Conservation (phyloP, 2,113 vertebrate species). For the Microcebus murinus region DNA sequence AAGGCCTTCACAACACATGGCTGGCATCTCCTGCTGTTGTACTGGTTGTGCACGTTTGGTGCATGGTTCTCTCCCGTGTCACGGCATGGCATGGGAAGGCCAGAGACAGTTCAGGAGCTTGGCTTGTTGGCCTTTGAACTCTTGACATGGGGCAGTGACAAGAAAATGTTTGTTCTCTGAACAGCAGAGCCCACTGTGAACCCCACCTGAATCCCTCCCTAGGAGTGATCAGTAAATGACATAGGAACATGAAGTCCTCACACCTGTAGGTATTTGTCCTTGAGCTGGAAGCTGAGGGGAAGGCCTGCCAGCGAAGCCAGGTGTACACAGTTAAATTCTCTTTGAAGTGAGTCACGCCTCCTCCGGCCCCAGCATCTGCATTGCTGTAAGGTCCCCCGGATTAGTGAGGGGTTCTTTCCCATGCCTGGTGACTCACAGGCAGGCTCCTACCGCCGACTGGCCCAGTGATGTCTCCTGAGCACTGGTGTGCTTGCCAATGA, state of each 20-base stretch:
- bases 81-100: background rate
- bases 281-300: background rate
- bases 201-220: background rate
- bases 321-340: background rate
- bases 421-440: conserved; percentile 29
- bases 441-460: background rate
- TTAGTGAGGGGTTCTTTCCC: background rate
- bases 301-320: background rate
- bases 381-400: background rate
- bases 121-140: background rate
- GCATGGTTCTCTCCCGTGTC: background rate
- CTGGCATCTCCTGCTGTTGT: background rate
- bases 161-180: background rate
- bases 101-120: background rate
- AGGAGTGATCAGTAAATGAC: background rate
- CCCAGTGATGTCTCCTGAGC: conserved; percentile 1
- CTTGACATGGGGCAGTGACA: background rate
- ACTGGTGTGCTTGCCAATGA: background rate
- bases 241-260: background rate
- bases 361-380: background rate
- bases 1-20: no score
- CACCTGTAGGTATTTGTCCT: background rate
- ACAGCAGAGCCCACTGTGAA: background rate
- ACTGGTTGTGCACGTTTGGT: background rate
- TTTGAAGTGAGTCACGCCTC: background rate